Conservation (phyloP, 2,888 invertebrate genomes). For the Nephrocerus scutellatus region DNA sequence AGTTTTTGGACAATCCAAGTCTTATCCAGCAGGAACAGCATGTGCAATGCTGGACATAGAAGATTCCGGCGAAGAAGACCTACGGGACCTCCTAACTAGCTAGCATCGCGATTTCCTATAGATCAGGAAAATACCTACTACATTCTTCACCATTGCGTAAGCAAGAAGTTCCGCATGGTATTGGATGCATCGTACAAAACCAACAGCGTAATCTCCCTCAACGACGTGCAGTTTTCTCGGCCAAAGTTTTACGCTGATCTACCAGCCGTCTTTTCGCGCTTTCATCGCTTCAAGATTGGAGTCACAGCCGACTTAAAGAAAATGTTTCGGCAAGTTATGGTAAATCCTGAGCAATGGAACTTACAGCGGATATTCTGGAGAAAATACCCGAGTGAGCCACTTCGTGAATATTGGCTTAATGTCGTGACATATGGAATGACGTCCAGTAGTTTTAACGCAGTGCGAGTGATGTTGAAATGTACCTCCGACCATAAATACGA, state of each 20-base stretch:
- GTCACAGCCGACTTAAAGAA: slow-evolving; percentile 6
- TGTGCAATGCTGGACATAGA: too few species aligned
- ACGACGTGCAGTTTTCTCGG: slow-evolving; percentile 6
- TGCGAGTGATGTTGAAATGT: slow-evolving; percentile 4
- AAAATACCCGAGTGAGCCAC: slow-evolving; percentile 1
- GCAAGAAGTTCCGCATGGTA: too few species aligned
- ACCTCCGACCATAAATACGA: not conserved
- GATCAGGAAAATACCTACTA: too few species aligned
- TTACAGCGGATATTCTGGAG: slow-evolving; percentile 12
- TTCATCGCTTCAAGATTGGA: slow-evolving; percentile 4
- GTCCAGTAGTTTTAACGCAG: slow-evolving; percentile 8
- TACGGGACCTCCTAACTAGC: too few species aligned
- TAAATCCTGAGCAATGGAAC: slow-evolving; percentile 9
- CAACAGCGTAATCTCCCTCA: slow-evolving; percentile 2
- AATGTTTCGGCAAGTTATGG: slow-evolving; percentile 9
- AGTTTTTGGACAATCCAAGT: too few species aligned
- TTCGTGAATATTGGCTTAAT: slow-evolving; percentile 7
- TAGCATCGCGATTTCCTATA: not conserved
- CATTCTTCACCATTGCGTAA: slow-evolving; percentile 6
- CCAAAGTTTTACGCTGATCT: slow-evolving; percentile 6
- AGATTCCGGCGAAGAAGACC: not conserved
- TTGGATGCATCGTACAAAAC: too few species aligned
- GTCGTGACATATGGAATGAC: slow-evolving; percentile 8
- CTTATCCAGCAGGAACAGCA: too few species aligned
- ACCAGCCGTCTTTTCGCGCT: slow-evolving; percentile 3